Base-by-base conservation (phyloP, 1,140 invertebrate genomes). In the Zaprionus ghesquierei region DNA sequence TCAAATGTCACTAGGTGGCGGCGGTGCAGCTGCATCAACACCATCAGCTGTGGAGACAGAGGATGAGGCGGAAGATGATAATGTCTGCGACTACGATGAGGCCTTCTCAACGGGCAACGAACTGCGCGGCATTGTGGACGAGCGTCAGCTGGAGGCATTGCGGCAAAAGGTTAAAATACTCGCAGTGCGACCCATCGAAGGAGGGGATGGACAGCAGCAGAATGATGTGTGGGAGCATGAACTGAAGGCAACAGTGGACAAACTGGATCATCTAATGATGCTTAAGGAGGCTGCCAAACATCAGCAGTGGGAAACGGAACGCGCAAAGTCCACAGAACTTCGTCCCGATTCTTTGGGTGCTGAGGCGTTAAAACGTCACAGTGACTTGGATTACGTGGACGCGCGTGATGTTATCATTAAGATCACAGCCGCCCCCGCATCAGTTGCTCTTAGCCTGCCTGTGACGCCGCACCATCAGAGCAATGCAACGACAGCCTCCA, bases 261-360 rank as follows among this genome's bases (percentile, higher is more conserved):
- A 94, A 72, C 84, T 95, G n/a, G 94, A 95, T 85, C 94, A 94
- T 63, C 90, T 95, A 58, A 92, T 95, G 74, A 92, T 95, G 93
- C 93, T 94, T 54, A 94, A 93, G 54, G 94, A 92, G 64, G 74
- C 81, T 0, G 78, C 79, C 18, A 78, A 75, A 20, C 59, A 79
- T 25, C 85, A 87, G 9, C 18, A 46, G 50, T n/a, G n/a, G n/a
- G 71, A 85, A 44, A 72, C 29, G 1, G 53, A 69, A n/a, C 74
- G 81, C 10, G 58, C 60, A 5, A 81, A 86, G 50, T 51, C 84
- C 8, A 69, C 49, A 27, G 72, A 81, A 10, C 55, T 69, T 13
- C 75, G 90, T 23, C 90, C 90, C 9, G 82, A 86, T 62, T 91
- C 90, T 0, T 60, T 91, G 33, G 90, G 90, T 5, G 90, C 90